Evolutionary conservation across 2,888 invertebrate species (phyloP).

Genomic region (Cylindroiulus punctatus): DNA sequence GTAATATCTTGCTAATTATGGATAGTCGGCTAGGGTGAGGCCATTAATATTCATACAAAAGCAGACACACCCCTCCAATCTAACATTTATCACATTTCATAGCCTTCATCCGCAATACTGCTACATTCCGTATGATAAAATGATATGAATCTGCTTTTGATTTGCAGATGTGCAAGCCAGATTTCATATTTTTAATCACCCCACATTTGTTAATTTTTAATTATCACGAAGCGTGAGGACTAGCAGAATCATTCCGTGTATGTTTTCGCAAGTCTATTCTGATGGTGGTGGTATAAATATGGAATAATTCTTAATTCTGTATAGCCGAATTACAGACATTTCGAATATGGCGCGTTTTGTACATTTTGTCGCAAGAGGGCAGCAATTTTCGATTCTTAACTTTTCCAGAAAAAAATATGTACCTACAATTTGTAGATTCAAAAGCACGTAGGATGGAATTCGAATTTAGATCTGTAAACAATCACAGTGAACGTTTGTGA

Average conservation of each 20-base stretch:
- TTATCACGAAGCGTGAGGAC: neutral
- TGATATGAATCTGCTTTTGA: neutral
- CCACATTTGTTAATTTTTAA: neutral
- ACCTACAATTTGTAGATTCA: neutral
- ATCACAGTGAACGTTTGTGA: no score
- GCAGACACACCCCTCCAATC: slow-evolving; percentile 1
- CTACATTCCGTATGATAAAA: neutral
- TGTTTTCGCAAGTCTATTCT: neutral
- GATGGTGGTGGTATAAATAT: no score
- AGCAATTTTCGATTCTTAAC: neutral
- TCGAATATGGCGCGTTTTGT: neutral
- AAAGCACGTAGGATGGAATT: neutral
- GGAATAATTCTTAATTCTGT: no score
- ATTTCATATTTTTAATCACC: neutral
- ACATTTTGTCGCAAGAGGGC: neutral
- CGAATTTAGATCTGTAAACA: no score
- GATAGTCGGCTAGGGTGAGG: neutral
- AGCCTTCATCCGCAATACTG: neutral
- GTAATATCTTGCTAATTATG: neutral
- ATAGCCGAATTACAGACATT: neutral
- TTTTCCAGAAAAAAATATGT: no score
- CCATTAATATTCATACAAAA: slow-evolving; percentile 1
- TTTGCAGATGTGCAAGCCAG: neutral
- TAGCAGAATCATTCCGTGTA: neutral
- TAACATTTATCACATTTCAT: neutral